Percentiles rank a stretch among this genome's conserved stretches.
These are phyloP conservation scores for Erythrolamprus reginae DNA, from an alignment of 2,113 vertebrate species.

Conservation along the genomic window DNA sequence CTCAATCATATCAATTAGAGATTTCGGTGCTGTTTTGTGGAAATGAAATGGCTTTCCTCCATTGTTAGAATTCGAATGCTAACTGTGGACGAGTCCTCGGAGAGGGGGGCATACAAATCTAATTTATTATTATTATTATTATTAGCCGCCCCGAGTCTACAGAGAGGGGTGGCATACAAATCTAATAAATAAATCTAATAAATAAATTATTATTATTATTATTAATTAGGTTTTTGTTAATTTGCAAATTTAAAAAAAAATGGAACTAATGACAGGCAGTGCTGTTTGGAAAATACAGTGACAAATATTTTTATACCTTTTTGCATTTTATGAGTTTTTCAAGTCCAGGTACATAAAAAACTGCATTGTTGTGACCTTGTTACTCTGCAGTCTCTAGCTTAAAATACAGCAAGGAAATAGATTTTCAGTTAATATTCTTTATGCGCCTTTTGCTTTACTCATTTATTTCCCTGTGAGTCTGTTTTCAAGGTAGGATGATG, in stretches of 20 bases:
- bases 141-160: too few relatives aligned
- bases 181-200: too few relatives aligned
- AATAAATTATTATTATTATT: too few relatives aligned
- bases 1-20: constrained; percentile 75
- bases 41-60: constrained; percentile 64
- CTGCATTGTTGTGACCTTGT: not conserved
- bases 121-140: too few relatives aligned
- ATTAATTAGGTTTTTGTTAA: not conserved
- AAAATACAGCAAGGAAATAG: not conserved
- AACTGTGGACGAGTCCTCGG: constrained; percentile 21
- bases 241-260: constrained; percentile 36
- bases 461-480: not conserved
- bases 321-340: not conserved
- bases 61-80: constrained; percentile 29
- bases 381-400: not conserved
- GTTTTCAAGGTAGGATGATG: not conserved
- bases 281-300: not conserved
- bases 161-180: too few relatives aligned
- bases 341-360: not conserved
- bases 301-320: not conserved
- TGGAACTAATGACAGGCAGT: not conserved
- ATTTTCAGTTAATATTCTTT: not conserved
- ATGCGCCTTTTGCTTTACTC: not conserved
- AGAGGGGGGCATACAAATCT: too few relatives aligned
- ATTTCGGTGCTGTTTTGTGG: constrained; percentile 66